Conservation (phyloP, 1,140 invertebrate species). For the Drosophila ficusphila region DNA sequence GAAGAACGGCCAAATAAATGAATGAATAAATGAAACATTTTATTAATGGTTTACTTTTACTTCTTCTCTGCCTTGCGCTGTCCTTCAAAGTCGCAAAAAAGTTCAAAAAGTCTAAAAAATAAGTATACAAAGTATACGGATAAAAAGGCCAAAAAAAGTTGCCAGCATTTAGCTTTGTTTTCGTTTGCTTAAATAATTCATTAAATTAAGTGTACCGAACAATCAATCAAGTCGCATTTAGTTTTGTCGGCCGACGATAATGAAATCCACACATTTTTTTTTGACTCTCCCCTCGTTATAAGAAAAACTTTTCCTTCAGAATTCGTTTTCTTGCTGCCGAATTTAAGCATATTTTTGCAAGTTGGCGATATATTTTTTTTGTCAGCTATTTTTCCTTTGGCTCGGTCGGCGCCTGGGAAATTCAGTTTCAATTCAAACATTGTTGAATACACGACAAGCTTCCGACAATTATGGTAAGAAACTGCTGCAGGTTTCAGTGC, state of each 20-base stretch:
- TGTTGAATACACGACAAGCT: slow-evolving; percentile 10
- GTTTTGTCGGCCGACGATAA: slow-evolving; percentile 62
- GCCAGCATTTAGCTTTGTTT: slow-evolving; percentile 59
- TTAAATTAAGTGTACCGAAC: slow-evolving; percentile 78
- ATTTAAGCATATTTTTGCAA: slow-evolving; percentile 6
- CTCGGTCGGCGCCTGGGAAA: slow-evolving; percentile 5
- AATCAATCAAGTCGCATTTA: slow-evolving; percentile 77
- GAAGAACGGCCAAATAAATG: slow-evolving; percentile 62
- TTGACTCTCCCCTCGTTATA: slow-evolving; percentile 34
- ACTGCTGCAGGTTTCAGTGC: slow-evolving; percentile 23
- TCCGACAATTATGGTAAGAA: slow-evolving; percentile 38
- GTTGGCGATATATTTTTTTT: background rate
- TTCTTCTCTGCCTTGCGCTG: slow-evolving; percentile 15
- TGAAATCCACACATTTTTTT: slow-evolving; percentile 63
- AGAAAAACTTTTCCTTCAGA: slow-evolving; percentile 5
- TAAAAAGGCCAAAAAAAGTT: slow-evolving; percentile 53
- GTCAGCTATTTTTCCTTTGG: slow-evolving; percentile 6
- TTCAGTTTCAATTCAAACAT: slow-evolving; percentile 10
- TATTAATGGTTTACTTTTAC: slow-evolving; percentile 78
- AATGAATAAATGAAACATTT: slow-evolving; percentile 81
- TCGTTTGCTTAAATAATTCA: slow-evolving; percentile 77
- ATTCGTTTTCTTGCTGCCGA: background rate
- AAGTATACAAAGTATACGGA: slow-evolving; percentile 24
- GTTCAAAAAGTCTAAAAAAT: slow-evolving; percentile 46
- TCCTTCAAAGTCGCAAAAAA: slow-evolving; percentile 23